Base-by-base conservation (phyloP, 2,797 vertebrate genomes). In the Xenentodon cancila region DNA sequence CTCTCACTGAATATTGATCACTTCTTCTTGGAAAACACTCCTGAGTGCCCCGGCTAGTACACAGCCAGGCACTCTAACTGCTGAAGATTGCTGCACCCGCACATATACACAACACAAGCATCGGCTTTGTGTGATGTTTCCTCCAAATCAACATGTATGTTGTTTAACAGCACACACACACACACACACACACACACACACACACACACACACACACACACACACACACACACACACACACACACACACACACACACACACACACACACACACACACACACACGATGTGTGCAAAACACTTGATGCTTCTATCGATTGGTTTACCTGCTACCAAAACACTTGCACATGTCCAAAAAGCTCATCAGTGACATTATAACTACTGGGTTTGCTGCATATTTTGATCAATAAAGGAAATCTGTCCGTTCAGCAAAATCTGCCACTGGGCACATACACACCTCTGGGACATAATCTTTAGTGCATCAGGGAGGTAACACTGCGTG, bases 381-480 rank as follows among this genome's bases (percentile, higher is more conserved):
- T 4, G 3, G 25, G n/a, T 60, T 18, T 60, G 58, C 15, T 53
- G n/a, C 7, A 16, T n/a, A n/a, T 48, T 17, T 30, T 57, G 16
- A 49, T 7, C 16, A 59, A 59, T 37, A 37, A 37, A 42, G 16
- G 9, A 32, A 37, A 18, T n/a, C 20, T 17, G 50, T 11, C 12
- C 34, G 27, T 9, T 20, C 32, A 30, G 25, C 37, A 42, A 22
- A 27, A 54, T 25, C 25, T 42, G 16, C 48, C 34, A 16, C 9
- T 6, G 22, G 16, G n/a, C 37, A 12, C n/a, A 64, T 49, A 84
- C 84, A 43, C 73, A 97, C 96, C 96, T 95, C 89, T 96, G 95
- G 5, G 95, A 94, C 95, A 96, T 97, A 68, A 97, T 97, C 89
- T 96, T 96, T 61, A 96, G 94, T 40, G 95, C 95, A 0, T 96